These are phyloP conservation scores for Pyrrhosoma nymphula DNA, from an alignment of 2,888 invertebrate genomes.

Conservation along the genomic window DNA sequence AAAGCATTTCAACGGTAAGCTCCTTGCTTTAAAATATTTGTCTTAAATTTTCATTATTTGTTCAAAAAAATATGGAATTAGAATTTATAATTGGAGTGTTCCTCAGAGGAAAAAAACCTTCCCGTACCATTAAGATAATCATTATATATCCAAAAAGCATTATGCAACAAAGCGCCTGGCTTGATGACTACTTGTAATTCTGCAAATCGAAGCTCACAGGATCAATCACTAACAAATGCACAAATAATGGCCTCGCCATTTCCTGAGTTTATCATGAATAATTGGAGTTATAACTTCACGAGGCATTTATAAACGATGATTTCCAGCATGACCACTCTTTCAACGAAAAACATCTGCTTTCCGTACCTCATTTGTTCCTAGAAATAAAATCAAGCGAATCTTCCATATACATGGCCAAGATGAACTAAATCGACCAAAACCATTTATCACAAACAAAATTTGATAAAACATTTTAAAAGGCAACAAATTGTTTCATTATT, in stretches of 20 bases:
- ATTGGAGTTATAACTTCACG: neutral
- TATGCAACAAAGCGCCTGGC: too few species aligned
- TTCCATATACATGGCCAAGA: neutral
- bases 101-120: too few species aligned
- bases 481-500: slow-evolving; percentile 4
- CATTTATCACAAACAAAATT: neutral
- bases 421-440: neutral
- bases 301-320: neutral
- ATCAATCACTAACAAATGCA: too few species aligned
- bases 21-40: too few species aligned
- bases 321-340: neutral
- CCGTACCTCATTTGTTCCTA: neutral
- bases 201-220: too few species aligned
- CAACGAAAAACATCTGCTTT: neutral
- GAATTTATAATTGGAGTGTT: too few species aligned
- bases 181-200: too few species aligned
- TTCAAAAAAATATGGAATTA: too few species aligned
- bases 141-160: too few species aligned
- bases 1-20: too few species aligned
- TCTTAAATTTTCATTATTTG: too few species aligned
- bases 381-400: neutral
- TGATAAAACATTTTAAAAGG: neutral
- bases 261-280: neutral
- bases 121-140: too few species aligned
- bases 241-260: neutral